A percentile compares a stretch with the other conserved stretches of the same genome.
phyloP scores from a whole-genome alignment of 2,888 invertebrate genomes.

The Amphipyra berbera region DNA sequence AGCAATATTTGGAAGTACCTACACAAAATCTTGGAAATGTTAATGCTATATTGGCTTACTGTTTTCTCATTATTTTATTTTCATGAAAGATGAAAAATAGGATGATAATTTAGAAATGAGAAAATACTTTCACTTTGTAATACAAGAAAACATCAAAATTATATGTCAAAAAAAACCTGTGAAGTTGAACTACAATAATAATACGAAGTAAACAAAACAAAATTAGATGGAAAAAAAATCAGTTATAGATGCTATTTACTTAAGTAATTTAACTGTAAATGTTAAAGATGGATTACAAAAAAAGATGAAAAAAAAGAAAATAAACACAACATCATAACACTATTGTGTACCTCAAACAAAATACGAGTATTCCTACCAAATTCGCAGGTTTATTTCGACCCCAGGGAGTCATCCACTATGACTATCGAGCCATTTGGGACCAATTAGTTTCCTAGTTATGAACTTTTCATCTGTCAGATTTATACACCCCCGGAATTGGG shows the following conservation, averaged over 20 bases:
- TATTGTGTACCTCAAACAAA: constrained; percentile 44
- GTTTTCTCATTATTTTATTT: no score
- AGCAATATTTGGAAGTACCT: no score
- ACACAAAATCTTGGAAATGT: no score
- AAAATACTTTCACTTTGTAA: no score
- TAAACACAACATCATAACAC: constrained; percentile 25
- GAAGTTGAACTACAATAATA: constrained; percentile 21
- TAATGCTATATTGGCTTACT: no score
- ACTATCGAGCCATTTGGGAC: constrained; percentile 75
- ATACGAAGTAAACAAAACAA: constrained; percentile 14
- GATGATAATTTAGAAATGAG: no score
- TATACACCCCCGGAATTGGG: constrained; percentile 63
- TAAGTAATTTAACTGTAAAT: constrained; percentile 1
- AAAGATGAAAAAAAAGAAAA: constrained; percentile 14
- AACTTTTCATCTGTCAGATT: constrained; percentile 79
- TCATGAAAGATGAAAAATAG: no score
- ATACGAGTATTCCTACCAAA: constrained; percentile 40
- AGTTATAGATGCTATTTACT: constrained; percentile 5
- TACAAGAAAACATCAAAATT: no score
- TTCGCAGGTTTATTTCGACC: constrained; percentile 59
- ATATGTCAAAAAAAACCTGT: no score
- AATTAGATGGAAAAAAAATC: constrained; percentile 16
- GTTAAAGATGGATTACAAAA: constrained; percentile 3
- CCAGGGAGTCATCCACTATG: constrained; percentile 72
- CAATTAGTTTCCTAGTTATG: constrained; percentile 82